Evolutionary conservation across 2,888 invertebrate genomes (phyloP).

Genomic region (Argynnis bischoffii): DNA sequence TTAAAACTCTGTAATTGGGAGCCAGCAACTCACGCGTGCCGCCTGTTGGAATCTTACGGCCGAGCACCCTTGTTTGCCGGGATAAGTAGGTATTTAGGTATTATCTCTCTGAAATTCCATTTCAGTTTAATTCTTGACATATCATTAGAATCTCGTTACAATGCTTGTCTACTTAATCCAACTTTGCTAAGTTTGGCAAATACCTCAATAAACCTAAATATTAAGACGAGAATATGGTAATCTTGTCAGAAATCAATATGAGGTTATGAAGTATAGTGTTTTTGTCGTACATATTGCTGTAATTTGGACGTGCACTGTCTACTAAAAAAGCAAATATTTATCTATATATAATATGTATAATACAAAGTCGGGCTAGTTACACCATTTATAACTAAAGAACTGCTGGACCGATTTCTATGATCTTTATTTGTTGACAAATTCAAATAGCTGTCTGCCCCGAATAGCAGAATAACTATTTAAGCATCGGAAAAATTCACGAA

Average conservation of each 20-base stretch:
- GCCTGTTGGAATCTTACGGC: constrained; percentile 15
- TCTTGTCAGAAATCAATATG: background rate
- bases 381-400: no score
- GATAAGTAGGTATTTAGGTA: constrained; percentile 20
- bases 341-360: no score
- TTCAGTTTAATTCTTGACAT: background rate
- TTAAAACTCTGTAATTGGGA: constrained; percentile 23
- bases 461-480: no score
- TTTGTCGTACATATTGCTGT: no score
- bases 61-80: constrained; percentile 17
- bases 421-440: no score
- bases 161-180: constrained; percentile 17
- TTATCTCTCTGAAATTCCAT: background rate
- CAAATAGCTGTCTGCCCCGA: no score
- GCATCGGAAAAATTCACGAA: no score
- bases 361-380: no score
- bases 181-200: constrained; percentile 12
- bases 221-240: background rate
- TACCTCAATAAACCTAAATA: background rate
- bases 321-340: no score
- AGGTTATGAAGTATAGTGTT: no score
- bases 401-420: no score
- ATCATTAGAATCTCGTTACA: constrained; percentile 18
- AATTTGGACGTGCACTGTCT: no score
- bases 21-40: constrained; percentile 15